Conservation (phyloP, 2,113 vertebrate genomes). For the Hypocryptadius cinnamomeus region DNA sequence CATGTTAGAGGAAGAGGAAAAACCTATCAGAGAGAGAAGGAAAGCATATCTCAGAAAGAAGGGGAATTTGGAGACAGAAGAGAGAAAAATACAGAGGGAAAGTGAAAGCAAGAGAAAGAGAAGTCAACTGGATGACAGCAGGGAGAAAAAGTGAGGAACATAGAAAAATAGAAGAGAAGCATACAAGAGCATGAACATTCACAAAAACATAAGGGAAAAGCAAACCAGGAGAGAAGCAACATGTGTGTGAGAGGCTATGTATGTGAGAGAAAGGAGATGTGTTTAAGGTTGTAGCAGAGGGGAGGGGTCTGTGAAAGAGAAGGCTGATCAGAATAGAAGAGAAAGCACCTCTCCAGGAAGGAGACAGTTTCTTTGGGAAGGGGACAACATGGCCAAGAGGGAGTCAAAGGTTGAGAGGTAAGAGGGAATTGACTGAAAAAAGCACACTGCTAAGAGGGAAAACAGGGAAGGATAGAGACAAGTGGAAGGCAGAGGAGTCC, state of each 20-base stretch:
- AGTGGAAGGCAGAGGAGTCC: background rate
- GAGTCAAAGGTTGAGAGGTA: background rate
- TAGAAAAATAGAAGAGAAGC: background rate
- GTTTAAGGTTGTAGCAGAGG: background rate
- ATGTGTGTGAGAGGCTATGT: background rate
- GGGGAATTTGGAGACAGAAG: background rate
- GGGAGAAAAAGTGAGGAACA: background rate
- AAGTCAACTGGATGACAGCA: background rate
- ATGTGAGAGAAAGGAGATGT: background rate
- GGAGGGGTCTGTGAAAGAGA: background rate
- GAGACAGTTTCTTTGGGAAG: background rate
- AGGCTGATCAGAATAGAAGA: background rate
- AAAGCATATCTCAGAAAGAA: background rate
- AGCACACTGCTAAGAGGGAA: background rate
- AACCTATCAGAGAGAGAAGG: background rate
- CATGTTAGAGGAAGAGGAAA: background rate
- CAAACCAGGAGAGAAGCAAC: background rate
- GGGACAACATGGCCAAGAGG: background rate
- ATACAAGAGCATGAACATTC: background rate
- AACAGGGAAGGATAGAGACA: background rate
- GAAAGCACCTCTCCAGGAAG: background rate
- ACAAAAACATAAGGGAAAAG: background rate
- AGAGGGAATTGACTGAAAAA: background rate
- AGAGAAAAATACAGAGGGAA: background rate
- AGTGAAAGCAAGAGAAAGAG: background rate